Percentiles rank a stretch among this genome's conserved stretches.
Conservation (phyloP, 2,113 vertebrate species). For the Neofelis nebulosa region DNA sequence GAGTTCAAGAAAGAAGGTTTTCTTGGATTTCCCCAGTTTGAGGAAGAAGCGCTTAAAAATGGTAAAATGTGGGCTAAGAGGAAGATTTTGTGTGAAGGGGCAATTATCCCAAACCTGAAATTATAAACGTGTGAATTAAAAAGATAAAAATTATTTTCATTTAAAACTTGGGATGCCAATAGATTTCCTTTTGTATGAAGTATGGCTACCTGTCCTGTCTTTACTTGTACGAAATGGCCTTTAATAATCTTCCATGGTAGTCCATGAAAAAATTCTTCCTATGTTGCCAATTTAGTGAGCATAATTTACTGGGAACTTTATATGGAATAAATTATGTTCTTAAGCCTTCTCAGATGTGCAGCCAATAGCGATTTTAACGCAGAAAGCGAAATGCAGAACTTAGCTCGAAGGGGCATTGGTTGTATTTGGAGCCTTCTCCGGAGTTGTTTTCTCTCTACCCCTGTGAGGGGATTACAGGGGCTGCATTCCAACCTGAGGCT, state of each 20-base stretch:
- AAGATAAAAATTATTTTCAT: not conserved
- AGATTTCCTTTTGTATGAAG: not conserved
- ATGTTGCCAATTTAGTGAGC: conserved; percentile 64
- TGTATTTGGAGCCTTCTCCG: conserved; percentile 17
- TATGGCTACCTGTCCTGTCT: not conserved
- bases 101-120: not conserved
- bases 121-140: not conserved
- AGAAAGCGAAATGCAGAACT: conserved; percentile 49
- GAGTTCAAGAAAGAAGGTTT: conserved; percentile 41
- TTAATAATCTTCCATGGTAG: conserved; percentile 17
- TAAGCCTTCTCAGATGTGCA: conserved; percentile 71
- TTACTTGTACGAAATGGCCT: not conserved
- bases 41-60: not conserved
- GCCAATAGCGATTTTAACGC: conserved; percentile 64
- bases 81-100: not conserved
- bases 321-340: conserved; percentile 69
- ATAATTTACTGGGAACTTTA: conserved; percentile 66
- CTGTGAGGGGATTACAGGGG: conserved; percentile 26
- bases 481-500: conserved; percentile 38
- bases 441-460: not conserved
- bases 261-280: conserved; percentile 38
- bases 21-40: conserved; percentile 27
- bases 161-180: not conserved
- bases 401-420: conserved; percentile 36
- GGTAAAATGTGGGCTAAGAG: not conserved